These are phyloP conservation scores for Setophaga kirtlandii DNA, from an alignment of 2,113 vertebrate species.

Conservation along the genomic window DNA sequence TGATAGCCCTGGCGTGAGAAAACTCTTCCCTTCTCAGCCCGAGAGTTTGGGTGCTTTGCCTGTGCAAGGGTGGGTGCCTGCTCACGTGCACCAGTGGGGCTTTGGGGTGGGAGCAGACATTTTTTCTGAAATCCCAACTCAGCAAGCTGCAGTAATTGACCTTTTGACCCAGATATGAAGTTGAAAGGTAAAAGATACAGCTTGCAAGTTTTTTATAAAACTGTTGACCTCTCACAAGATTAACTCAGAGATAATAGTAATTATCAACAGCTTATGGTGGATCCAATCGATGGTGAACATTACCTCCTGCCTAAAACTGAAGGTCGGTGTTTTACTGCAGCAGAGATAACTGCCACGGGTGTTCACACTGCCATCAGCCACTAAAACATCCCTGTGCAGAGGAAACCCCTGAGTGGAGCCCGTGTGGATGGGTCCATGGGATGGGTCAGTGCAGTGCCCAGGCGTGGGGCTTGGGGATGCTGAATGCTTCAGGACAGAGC, in stretches of 20 bases:
- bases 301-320: conserved; percentile 39
- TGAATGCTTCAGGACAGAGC: background rate
- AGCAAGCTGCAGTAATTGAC: background rate
- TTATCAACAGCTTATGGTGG: conserved; percentile 35
- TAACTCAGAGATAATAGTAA: conserved; percentile 51
- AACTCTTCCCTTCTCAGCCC: background rate
- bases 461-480: background rate
- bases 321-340: conserved; percentile 27
- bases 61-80: fast-evolving
- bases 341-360: background rate
- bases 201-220: conserved; percentile 48
- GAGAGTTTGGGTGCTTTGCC: background rate
- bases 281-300: conserved; percentile 34
- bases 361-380: background rate
- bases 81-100: fast-evolving
- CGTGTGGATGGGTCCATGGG: fast-evolving
- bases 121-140: background rate
- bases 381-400: fast-evolving
- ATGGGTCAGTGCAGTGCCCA: background rate
- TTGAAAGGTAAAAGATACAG: background rate
- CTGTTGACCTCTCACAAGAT: conserved; percentile 53
- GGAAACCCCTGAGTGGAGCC: background rate
- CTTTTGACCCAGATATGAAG: conserved; percentile 46
- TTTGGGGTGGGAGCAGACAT: background rate
- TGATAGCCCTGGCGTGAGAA: background rate